These are phyloP conservation scores for Microcebus lehilahytsara DNA, from an alignment of 2,113 vertebrate genomes.

Conservation along the genomic window DNA sequence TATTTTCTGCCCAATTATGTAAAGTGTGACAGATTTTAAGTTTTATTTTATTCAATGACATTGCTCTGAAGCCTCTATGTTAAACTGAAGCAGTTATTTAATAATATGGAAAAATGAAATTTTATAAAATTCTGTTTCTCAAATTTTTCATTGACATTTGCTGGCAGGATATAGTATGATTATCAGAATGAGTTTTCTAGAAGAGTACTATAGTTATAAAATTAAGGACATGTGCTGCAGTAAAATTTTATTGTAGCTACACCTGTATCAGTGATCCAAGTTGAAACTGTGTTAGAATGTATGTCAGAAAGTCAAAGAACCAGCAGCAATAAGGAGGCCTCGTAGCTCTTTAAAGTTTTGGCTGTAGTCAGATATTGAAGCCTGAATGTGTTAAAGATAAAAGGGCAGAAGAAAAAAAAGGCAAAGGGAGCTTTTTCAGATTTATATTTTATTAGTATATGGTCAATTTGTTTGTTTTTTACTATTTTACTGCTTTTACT, in stretches of 20 bases:
- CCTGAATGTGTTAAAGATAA: conserved; percentile 10
- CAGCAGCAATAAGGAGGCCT: not conserved
- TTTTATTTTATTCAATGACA: not conserved
- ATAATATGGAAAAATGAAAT: not conserved
- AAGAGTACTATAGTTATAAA: not conserved
- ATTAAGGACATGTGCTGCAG: not conserved
- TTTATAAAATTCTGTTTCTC: not conserved
- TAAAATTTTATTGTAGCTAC: not conserved
- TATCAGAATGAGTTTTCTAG: not conserved
- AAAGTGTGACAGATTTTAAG: not conserved
- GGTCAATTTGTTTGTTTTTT: not conserved
- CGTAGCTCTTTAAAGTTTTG: not conserved
- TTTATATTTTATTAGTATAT: not conserved
- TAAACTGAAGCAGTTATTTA: not conserved
- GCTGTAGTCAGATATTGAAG: not conserved
- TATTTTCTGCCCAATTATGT: not conserved
- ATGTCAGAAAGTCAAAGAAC: not conserved
- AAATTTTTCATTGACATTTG: not conserved
- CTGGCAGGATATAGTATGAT: not conserved
- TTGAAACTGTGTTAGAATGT: not conserved
- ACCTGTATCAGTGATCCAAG: not conserved
- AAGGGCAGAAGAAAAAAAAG: not conserved
- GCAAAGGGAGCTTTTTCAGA: not conserved
- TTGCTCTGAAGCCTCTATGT: conserved; percentile 26
- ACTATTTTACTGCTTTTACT: not conserved